phyloP scores from a whole-genome alignment of 30 jellyfish, hydroid and myxozoan species.

The Turritopsis dohrnii region DNA sequence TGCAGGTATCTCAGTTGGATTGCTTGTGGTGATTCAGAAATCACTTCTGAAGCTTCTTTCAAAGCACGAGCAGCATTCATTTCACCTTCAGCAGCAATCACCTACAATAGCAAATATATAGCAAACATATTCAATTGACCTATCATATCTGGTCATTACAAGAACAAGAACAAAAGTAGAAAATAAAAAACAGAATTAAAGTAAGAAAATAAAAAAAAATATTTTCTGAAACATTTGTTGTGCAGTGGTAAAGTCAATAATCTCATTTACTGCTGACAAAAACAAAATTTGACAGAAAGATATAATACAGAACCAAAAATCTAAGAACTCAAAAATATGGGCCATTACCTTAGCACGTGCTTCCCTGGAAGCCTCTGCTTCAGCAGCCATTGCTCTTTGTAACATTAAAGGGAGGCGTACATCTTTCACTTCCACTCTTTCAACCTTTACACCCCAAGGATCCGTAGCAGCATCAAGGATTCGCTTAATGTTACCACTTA shows the following conservation, averaged over 20 bases:
- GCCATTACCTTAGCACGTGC: slow-evolving; percentile 97
- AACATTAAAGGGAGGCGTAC: slow-evolving; percentile 73
- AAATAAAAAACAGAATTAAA: no score
- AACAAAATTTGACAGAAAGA: neutral
- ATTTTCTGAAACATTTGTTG: neutral
- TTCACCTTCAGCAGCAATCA: slow-evolving; percentile 97
- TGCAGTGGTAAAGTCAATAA: neutral
- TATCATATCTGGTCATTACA: neutral
- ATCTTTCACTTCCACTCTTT: slow-evolving; percentile 80
- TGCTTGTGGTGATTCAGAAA: slow-evolving; percentile 84
- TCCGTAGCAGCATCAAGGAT: slow-evolving; percentile 79
- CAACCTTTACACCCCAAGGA: slow-evolving; percentile 95
- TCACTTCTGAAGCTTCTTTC: slow-evolving; percentile 95
- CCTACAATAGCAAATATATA: slow-evolving; percentile 37
- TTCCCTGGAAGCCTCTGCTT: slow-evolving; percentile 96
- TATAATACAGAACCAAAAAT: neutral
- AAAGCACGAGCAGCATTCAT: slow-evolving; percentile 99
- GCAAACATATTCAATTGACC: neutral
- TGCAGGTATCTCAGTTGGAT: slow-evolving; percentile 91
- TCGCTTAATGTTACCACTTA: slow-evolving; percentile 48
- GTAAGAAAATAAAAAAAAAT: no score
- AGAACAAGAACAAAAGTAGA: neutral
- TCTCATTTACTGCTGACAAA: neutral
- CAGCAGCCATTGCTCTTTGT: slow-evolving; percentile 99
- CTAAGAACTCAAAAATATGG: no score